phyloP scores from a whole-genome alignment of 2,888 invertebrate species.

The Andrena minutula region DNA sequence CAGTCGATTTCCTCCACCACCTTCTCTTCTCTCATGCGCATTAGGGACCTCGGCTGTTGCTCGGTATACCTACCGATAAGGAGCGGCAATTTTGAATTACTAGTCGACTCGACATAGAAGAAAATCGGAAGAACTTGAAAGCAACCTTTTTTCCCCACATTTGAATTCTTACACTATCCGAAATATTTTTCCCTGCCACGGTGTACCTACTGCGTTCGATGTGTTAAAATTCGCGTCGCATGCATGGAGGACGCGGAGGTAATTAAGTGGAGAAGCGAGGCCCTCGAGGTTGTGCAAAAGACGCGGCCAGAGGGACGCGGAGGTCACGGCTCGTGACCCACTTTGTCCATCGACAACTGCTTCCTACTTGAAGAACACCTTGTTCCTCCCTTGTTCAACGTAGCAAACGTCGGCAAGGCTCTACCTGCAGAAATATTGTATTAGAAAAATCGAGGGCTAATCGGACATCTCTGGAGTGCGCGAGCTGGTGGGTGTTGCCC shows the following conservation, averaged over 20 bases:
- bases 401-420: slow-evolving; percentile 48
- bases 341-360: slow-evolving; percentile 75
- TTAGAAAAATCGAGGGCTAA: slow-evolving; percentile 44
- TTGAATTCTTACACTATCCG: neutral
- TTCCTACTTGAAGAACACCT: slow-evolving; percentile 71
- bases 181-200: slow-evolving; percentile 35
- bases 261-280: slow-evolving; percentile 69
- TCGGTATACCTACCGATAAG: too few species aligned
- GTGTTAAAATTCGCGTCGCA: slow-evolving; percentile 53
- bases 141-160: too few species aligned
- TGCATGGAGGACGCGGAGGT: slow-evolving; percentile 54
- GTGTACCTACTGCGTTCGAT: slow-evolving; percentile 16
- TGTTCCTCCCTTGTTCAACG: slow-evolving; percentile 52
- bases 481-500: neutral
- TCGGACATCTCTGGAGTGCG: slow-evolving; percentile 19
- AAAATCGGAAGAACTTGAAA: neutral
- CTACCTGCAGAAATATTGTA: slow-evolving; percentile 31
- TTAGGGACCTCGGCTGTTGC: too few species aligned
- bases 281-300: slow-evolving; percentile 65
- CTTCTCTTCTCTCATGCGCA: too few species aligned
- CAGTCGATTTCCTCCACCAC: too few species aligned
- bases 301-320: slow-evolving; percentile 56
- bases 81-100: too few species aligned
- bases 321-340: slow-evolving; percentile 76
- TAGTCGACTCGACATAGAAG: too few species aligned